Conservation (phyloP, 2,888 invertebrate species). For the Lagria hirta region DNA sequence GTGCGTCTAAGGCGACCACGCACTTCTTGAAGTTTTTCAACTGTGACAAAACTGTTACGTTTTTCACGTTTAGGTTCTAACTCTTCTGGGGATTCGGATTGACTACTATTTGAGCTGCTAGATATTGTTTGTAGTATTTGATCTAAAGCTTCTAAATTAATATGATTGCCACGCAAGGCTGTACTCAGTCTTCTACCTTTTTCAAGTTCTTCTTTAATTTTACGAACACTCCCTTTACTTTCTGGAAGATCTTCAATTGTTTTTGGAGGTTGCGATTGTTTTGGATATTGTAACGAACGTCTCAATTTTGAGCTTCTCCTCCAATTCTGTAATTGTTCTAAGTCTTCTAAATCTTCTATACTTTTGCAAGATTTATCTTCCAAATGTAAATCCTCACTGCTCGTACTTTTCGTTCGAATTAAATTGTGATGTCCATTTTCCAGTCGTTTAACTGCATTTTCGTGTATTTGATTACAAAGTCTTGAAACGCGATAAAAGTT, state of each 20-base stretch:
- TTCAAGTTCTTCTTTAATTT: slow-evolving; percentile 59
- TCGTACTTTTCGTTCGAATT: slow-evolving; percentile 54
- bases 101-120: slow-evolving; percentile 38
- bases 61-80: slow-evolving; percentile 43
- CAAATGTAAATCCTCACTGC: slow-evolving; percentile 55
- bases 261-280: slow-evolving; percentile 40
- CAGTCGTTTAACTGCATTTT: slow-evolving; percentile 48
- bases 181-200: slow-evolving; percentile 58
- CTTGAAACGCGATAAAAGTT: slow-evolving; percentile 53
- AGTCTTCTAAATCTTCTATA: slow-evolving; percentile 47
- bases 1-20: slow-evolving; percentile 60
- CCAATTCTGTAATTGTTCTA: slow-evolving; percentile 60
- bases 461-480: slow-evolving; percentile 56
- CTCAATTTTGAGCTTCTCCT: slow-evolving; percentile 65
- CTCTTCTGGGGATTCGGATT: slow-evolving; percentile 38
- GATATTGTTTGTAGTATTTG: slow-evolving; percentile 55
- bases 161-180: slow-evolving; percentile 58
- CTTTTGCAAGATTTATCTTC: slow-evolving; percentile 43
- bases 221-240: slow-evolving; percentile 58
- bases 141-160: slow-evolving; percentile 58
- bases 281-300: slow-evolving; percentile 68
- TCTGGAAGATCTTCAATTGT: slow-evolving; percentile 50
- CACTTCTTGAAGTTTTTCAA: slow-evolving; percentile 62
- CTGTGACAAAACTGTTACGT: slow-evolving; percentile 60
- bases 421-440: slow-evolving; percentile 40